Evolutionary conservation across 2,888 invertebrate genomes (phyloP).

Genomic region (Noctua janthe): DNA sequence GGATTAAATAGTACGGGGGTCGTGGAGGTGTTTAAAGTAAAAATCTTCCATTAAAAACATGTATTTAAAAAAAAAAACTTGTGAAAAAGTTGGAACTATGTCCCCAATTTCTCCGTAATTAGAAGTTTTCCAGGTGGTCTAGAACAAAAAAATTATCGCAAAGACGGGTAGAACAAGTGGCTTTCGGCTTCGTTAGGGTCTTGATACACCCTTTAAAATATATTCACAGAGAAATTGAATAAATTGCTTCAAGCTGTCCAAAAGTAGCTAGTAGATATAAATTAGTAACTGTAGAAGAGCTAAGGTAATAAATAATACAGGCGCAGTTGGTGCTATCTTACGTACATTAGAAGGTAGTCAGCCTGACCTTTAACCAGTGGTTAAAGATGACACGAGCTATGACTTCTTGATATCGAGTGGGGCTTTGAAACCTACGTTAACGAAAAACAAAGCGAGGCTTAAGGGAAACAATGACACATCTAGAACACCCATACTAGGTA

Average conservation of each 20-base stretch:
- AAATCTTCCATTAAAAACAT: no score
- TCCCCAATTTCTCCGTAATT: no score
- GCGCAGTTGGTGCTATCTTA: constrained; percentile 17
- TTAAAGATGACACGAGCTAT: constrained; percentile 57
- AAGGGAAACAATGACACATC: background rate
- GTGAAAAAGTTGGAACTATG: no score
- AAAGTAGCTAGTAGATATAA: background rate
- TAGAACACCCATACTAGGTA: background rate
- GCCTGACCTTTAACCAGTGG: constrained; percentile 59
- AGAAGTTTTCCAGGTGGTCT: no score
- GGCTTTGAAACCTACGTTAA: constrained; percentile 33
- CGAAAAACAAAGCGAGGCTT: background rate
- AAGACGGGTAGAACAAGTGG: no score
- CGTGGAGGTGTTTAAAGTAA: no score
- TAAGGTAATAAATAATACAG: constrained; percentile 8
- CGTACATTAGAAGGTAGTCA: constrained; percentile 32
- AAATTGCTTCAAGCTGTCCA: background rate
- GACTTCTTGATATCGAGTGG: constrained; percentile 39
- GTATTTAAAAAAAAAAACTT: no score
- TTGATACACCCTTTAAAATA: background rate
- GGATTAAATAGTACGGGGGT: no score
- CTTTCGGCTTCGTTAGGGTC: no score
- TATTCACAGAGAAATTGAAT: background rate
- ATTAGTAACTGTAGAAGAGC: constrained; percentile 18
- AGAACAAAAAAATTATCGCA: no score